phyloP scores from a whole-genome alignment of 64 coral and sea anemone genomes.

The Stylophora pistillata region DNA sequence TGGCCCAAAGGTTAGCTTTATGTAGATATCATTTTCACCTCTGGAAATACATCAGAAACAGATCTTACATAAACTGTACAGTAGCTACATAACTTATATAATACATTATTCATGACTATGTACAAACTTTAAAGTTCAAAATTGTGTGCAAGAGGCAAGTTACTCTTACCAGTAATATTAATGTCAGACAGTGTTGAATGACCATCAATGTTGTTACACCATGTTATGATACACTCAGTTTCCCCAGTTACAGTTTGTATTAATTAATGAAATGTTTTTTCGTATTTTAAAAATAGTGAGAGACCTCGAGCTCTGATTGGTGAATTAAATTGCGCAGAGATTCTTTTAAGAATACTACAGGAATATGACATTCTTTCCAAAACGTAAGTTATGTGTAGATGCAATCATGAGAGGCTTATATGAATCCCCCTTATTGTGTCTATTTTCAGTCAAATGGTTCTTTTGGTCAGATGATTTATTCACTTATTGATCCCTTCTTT shows the following conservation, averaged over 20 bases:
- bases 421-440: not conserved
- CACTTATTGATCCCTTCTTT: too few relatives aligned
- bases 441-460: too few relatives aligned
- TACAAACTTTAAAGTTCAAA: too few relatives aligned
- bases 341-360: slow-evolving; percentile 87
- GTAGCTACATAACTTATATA: too few relatives aligned
- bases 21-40: not conserved
- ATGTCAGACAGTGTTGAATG: not conserved
- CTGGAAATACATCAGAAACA: too few relatives aligned
- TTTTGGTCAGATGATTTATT: too few relatives aligned
- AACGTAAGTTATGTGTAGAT: slow-evolving; percentile 70
- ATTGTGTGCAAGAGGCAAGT: too few relatives aligned
- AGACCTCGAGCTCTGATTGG: slow-evolving; percentile 85
- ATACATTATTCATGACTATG: too few relatives aligned
- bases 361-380: slow-evolving; percentile 94
- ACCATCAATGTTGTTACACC: not conserved
- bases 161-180: too few relatives aligned
- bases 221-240: too few relatives aligned
- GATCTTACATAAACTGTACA: not conserved
- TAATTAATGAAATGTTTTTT: not conserved
- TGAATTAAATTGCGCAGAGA: slow-evolving; percentile 90
- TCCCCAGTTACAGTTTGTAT: too few relatives aligned
- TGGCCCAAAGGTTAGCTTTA: slow-evolving; percentile 85
- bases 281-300: slow-evolving; percentile 59
- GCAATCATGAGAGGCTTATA: not conserved